A percentile compares a stretch with the other conserved stretches of the same genome.
phyloP scores from a whole-genome alignment of 1,140 invertebrate genomes.

The Lysiphlebus fabarum region DNA sequence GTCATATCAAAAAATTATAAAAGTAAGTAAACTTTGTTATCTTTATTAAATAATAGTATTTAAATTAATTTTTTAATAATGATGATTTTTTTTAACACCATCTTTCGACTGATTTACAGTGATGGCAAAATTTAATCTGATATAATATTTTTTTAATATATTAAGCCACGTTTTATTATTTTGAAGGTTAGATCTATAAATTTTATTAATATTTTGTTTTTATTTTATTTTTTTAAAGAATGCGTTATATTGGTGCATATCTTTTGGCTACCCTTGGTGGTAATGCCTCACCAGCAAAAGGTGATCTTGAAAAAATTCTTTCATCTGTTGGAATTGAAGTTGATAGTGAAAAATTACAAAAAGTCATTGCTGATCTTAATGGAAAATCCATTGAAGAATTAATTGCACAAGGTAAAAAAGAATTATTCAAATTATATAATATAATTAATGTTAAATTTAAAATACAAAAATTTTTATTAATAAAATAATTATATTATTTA shows the following conservation, averaged over 20 bases:
- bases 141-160: slow-evolving; percentile 2
- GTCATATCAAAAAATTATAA: too few species aligned
- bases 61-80: slow-evolving; percentile 19
- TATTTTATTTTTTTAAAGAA: slow-evolving; percentile 54
- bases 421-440: slow-evolving; percentile 12
- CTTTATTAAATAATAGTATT: too few species aligned
- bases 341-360: slow-evolving; percentile 79
- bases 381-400: slow-evolving; percentile 88
- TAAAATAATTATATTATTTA: slow-evolving; percentile 24
- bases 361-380: slow-evolving; percentile 80
- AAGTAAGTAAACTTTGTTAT: too few species aligned
- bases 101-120: slow-evolving; percentile 50
- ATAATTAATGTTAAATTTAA: too few species aligned
- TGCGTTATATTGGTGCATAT: slow-evolving; percentile 99
- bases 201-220: neutral
- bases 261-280: slow-evolving; percentile 88
- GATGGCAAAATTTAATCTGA: slow-evolving; percentile 40
- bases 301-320: slow-evolving; percentile 91
- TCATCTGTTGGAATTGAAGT: slow-evolving; percentile 93
- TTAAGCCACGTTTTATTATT: neutral
- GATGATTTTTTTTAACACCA: slow-evolving; percentile 48
- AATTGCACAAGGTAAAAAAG: slow-evolving; percentile 72
- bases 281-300: slow-evolving; percentile 71
- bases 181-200: neutral
- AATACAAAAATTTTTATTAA: slow-evolving; percentile 2